Evolutionary conservation across 2,113 vertebrate species (phyloP).

Genomic region (Fukomys damarensis): DNA sequence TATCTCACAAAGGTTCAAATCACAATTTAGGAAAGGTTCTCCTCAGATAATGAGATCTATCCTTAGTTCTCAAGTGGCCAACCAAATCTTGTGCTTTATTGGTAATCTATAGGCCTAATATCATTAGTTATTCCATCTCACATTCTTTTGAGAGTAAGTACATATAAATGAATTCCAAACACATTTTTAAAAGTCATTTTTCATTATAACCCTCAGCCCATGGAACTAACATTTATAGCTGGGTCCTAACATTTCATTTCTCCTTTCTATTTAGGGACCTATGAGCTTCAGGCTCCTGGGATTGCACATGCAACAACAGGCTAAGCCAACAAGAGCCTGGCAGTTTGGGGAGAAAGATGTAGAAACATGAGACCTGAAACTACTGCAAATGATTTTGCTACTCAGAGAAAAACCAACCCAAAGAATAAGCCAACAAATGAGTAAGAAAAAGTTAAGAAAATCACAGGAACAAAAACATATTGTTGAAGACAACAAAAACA

Average conservation of each 20-base stretch:
- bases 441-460: not conserved
- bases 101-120: not conserved
- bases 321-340: not conserved
- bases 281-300: not conserved
- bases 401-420: not conserved
- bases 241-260: not conserved
- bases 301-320: not conserved
- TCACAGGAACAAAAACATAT: not conserved
- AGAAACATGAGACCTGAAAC: not conserved
- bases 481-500: not conserved
- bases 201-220: not conserved
- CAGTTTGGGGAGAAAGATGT: not conserved
- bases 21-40: slow-evolving; percentile 16
- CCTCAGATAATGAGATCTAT: not conserved
- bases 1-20: not conserved
- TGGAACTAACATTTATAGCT: not conserved
- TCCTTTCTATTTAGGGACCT: not conserved
- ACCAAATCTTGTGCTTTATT: not conserved
- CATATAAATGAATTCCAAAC: not conserved
- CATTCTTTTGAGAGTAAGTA: not conserved
- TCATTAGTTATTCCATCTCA: not conserved
- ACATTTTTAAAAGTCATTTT: not conserved
- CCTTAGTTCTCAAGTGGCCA: not conserved
- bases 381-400: not conserved
- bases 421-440: not conserved